Conservation (phyloP, 2,888 invertebrate species). For the Aleiodes alternator region DNA sequence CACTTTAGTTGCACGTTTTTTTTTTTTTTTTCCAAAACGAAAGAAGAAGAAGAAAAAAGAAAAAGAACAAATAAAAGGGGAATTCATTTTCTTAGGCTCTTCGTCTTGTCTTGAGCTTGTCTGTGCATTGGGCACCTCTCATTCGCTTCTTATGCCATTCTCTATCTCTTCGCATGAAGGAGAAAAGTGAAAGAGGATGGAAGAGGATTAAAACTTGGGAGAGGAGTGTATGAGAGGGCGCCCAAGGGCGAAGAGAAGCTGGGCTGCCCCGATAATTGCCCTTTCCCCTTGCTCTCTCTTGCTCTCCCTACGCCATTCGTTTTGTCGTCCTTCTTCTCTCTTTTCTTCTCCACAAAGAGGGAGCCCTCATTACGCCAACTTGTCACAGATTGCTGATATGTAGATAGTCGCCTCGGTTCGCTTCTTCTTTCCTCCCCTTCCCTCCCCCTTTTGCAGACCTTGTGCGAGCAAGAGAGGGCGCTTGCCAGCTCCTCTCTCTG, state of each 20-base stretch:
- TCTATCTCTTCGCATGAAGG: slow-evolving; percentile 43
- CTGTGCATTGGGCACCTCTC: slow-evolving; percentile 23
- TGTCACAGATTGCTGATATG: slow-evolving; percentile 70
- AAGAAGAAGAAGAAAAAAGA: slow-evolving; percentile 19
- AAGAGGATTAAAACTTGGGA: neutral
- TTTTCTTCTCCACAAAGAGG: slow-evolving; percentile 61
- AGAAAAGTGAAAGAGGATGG: slow-evolving; percentile 16
- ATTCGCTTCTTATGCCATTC: slow-evolving; percentile 43
- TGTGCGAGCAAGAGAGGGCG: too few relatives aligned
- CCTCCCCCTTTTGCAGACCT: neutral
- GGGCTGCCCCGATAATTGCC: slow-evolving; percentile 63
- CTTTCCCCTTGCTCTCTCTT: slow-evolving; percentile 46
- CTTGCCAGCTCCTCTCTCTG: neutral
- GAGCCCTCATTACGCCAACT: slow-evolving; percentile 70
- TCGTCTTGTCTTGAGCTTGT: slow-evolving; percentile 29
- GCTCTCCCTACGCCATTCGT: neutral
- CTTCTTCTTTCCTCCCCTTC: slow-evolving; percentile 46
- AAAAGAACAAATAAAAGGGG: neutral
- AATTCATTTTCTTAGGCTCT: slow-evolving; percentile 35
- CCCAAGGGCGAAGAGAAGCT: slow-evolving; percentile 60
- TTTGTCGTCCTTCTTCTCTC: slow-evolving; percentile 43
- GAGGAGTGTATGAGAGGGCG: slow-evolving; percentile 46
- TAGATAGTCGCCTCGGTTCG: slow-evolving; percentile 61
- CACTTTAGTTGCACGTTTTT: slow-evolving; percentile 46
- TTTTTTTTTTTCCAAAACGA: too few relatives aligned